Percentiles rank a stretch among this genome's conserved stretches.
Evolutionary conservation across 2,797 vertebrate genomes (phyloP).

Genomic region (Australoheros facetus): DNA sequence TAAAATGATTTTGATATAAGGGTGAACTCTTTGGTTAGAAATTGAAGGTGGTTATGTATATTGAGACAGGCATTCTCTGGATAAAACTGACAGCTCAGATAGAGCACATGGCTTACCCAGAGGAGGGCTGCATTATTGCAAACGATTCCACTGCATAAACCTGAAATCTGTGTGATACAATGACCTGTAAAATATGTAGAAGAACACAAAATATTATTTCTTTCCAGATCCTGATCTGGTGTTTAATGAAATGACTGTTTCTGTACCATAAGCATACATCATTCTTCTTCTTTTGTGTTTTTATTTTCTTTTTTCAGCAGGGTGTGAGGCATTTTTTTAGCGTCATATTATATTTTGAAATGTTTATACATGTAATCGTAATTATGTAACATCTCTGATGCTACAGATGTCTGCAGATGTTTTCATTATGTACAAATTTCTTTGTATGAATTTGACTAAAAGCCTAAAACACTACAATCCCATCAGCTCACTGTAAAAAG

Average conservation of each 20-base stretch:
- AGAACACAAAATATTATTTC: not conserved
- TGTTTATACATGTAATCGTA: not conserved
- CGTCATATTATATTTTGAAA: not conserved
- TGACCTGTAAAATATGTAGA: not conserved
- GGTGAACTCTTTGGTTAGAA: not conserved
- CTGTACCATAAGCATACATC: not conserved
- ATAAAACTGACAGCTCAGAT: not conserved
- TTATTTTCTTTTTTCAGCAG: not conserved
- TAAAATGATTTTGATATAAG: not conserved
- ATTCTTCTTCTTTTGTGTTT: not conserved
- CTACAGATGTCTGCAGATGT: not conserved
- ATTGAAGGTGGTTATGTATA: not conserved
- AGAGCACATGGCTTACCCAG: not conserved
- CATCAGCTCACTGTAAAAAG: not conserved
- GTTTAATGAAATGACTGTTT: not conserved
- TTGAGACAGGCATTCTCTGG: not conserved
- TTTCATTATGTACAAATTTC: not conserved
- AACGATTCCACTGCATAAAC: too few species aligned
- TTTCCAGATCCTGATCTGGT: not conserved
- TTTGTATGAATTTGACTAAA: not conserved
- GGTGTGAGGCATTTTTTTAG: not conserved
- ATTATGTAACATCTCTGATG: not conserved
- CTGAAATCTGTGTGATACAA: not conserved
- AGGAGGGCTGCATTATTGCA: not conserved
- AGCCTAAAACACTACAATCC: not conserved